These are phyloP conservation scores for Rhea americana DNA, from an alignment of 2,113 vertebrate genomes.

Conservation along the genomic window DNA sequence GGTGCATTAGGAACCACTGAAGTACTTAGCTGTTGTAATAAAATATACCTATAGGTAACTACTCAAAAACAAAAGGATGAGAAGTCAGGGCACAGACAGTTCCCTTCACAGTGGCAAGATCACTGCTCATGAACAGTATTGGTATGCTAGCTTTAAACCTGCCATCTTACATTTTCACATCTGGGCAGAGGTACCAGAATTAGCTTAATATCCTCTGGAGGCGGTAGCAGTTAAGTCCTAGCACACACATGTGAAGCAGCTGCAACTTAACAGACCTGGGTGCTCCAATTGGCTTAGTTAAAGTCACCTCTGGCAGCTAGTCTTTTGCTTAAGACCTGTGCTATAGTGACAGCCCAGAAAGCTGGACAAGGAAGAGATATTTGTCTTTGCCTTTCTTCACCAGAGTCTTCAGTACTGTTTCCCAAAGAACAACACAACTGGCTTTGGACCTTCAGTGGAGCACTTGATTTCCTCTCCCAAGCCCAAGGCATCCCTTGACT, in stretches of 20 bases:
- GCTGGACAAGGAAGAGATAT: not conserved
- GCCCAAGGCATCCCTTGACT: not conserved
- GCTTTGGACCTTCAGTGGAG: not conserved
- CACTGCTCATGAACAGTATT: not conserved
- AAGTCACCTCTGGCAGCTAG: not conserved
- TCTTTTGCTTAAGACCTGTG: not conserved
- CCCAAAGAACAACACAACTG: fast-evolving
- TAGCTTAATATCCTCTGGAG: fast-evolving
- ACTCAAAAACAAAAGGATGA: not conserved
- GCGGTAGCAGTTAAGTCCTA: not conserved
- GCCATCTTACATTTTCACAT: fast-evolving
- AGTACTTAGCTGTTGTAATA: not conserved
- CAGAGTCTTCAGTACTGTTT: not conserved
- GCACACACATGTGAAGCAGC: not conserved
- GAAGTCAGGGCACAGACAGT: not conserved
- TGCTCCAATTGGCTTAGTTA: not conserved
- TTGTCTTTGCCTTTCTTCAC: not conserved
- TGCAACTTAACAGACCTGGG: not conserved
- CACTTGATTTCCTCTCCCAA: not conserved
- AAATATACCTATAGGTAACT: not conserved
- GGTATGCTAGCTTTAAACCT: not conserved
- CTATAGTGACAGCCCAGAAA: not conserved
- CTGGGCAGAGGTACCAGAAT: not conserved
- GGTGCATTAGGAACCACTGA: not conserved
- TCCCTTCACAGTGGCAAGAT: not conserved